Evolutionary conservation across 37 sponge, comb jelly and placozoan genomes (phyloP), one percentile per base, ranked within the genome.

Genomic region (Hormiphora californensis): DNA sequence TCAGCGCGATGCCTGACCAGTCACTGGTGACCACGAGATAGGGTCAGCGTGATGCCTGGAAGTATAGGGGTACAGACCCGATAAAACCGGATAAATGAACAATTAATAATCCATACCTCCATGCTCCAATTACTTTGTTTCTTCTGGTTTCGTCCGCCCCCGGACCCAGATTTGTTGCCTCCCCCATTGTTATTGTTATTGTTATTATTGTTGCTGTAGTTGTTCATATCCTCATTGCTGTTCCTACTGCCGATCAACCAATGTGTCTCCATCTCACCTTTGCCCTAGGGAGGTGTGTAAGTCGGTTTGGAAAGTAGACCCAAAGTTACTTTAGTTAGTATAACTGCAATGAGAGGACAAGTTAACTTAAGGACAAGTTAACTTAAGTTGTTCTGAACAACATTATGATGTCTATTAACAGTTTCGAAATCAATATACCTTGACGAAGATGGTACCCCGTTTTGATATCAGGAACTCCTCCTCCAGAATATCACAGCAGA

Each of bases 251-350:
- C 61, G 7, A 57, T 57, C n/a, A 57, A 57, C 61, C 61, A 57
- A 30, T 57, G 22, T 19, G 61, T 57, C 61, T 57, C 61, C 61
- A 57, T 57, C 61, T 57, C 61, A 28, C 61, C 61, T 15, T 57
- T 57, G 27, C 61, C 61, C 61, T 57, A 30, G 3, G 30, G n/a
- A 57, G 61, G n/a, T 4, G 53, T 17, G 53, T 9, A 49, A 49
- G 9, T 49, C n/a, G n/a, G n/a, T 49, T 49, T 17, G 53, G 12
- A 49, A 49, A 49, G 15, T 15, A 49, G 9, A 49, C 9, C 53
- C 15, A 17, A 9, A 17, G 53, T 49, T 17, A 49, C n/a, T n/a
- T n/a, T n/a, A n/a, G n/a, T n/a, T n/a, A n/a, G n/a, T n/a, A n/a
- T n/a, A n/a, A n/a, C n/a, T n/a, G n/a, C n/a, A n/a, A n/a, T n/a